Evolutionary conservation across 2,797 vertebrate species (phyloP), one percentile per base, ranked within the genome.

Genomic region (Melanotaenia nigrans): DNA sequence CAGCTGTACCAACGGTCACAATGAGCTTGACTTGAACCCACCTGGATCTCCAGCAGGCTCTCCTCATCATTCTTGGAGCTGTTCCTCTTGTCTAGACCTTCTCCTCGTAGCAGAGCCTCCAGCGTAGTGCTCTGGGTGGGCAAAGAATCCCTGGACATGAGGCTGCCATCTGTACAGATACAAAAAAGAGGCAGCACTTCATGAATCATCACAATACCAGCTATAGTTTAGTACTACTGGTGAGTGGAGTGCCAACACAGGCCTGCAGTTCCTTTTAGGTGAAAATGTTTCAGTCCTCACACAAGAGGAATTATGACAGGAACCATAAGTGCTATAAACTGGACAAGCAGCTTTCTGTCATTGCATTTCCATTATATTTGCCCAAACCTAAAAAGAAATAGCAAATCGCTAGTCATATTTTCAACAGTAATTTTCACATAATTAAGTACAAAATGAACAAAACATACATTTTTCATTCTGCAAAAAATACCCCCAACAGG

Each of bases 21-120:
- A 22, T n/a, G 42, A 4, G 20, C 64, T 32, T 7, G 56, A 73
- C 22, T 49, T 61, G 67, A 67, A 57, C 61, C 58, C 91, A 99
- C 97, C 96, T 99, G 97, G 85, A 98, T 97, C 90, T 99, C 97
- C 89, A 97, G 95, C 83, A 97, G 92, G 87, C 95, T 97, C 66
- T 98, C 97, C 84, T 99, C 97, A 1, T 99, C 97, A 1, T 93
- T 92, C 90, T 96, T 96, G 66, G 96, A 86, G 83, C 94, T 96
- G 25, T 92, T 90, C 90, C 96, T 97, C 90, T 97, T 97, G 90
- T 99, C 97, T 58, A 97, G 93, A 62, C 95, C 95, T 72, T 98
- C 97, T 18, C 97, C 97, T 18, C 97, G 95, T 45, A 99, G 94
- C 91, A 99, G 92, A 76, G 97, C 97, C 92, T 99, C 97, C 83